Evolutionary conservation across 1,140 invertebrate species (phyloP), one percentile per base, ranked within the genome.

Genomic region (Teleopsis dalmanni): DNA sequence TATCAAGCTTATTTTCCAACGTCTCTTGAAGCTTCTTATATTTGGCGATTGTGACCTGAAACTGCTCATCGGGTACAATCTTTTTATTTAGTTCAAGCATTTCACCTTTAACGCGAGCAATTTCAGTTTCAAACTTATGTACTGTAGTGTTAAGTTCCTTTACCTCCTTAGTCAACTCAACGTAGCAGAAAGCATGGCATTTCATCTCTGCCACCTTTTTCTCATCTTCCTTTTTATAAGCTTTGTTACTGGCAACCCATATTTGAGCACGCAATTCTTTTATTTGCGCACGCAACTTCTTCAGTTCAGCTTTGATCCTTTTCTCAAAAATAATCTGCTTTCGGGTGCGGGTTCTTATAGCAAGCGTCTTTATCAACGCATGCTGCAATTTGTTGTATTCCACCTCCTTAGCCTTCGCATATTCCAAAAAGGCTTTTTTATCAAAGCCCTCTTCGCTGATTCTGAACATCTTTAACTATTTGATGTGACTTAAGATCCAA

Each of bases 251-350:
- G 18, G 66, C 66, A 35, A 69, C 66, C 60, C 66, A 65, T 19
- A 70, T 63, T 45, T 69, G 63, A 7, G 65, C 64, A 1, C 63
- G 44, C 37, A 70, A 36, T 23, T 69, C 62, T 26, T 65, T 55
- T 42, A 62, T 61, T 47, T 69, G 65, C 41, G 60, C 50, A 41
- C 48, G 53, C 19, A 70, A 47, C n/a, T 16, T 56, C 58, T 23
- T 69, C 62, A 21, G 65, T 67, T 23, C 63, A 56, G 27, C 60
- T 65, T 40, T 69, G 62, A 35, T 54, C 31, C 62, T 69, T 10
- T 58, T 52, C 52, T 60, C 57, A 14, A 65, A 55, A 31, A 68
- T 68, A 0, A 62, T 63, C 13, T 69, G 65, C 23, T 65, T 61
- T 14, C 64, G 62, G 0, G 60, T 52, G 44, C 57, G 57, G n/a